Evolutionary conservation across 2,888 invertebrate genomes (phyloP), one percentile per base, ranked within the genome.

Genomic region (Athrips mouffetella): DNA sequence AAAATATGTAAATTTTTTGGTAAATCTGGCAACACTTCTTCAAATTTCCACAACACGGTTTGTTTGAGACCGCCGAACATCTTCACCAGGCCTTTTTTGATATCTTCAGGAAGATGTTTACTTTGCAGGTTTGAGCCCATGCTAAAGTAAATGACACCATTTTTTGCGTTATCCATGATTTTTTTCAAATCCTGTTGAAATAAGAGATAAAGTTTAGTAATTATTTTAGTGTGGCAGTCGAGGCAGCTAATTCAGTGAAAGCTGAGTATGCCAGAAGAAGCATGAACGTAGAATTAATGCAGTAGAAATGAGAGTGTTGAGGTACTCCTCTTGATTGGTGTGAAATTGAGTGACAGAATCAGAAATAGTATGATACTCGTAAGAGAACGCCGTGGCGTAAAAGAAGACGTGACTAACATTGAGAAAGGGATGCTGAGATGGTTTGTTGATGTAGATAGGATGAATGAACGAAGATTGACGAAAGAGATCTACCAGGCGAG

Each of bases 31-130:
- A 80, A 50, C 2, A 67, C 61, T 10, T 62, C 68, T 50, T 83
- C 84, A 27, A 74, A 77, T 51, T 83, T 83, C 84, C 84, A 84
- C 16, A 84, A 63, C 0, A 84, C 70, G 0, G 72, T 76, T 47
- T 80, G 73, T 39, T 81, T 73, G 2, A 83, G 54, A 45, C 64
- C 59, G 0, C 69, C 62, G 39, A 82, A 77, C 44, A 74, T 52
- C 15, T 70, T 58, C 2, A 83, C 48, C 0, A 84, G 55, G 1
- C 58, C 65, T 1, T 52, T 52, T 1, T 65, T 67, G 39, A 81
- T 44, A 8, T 61, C 27, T 0, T 59, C 62, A 0, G 80, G 72
- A 50, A 80, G 60, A n/a, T 70, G 61, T 37, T 60, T 60, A 16
- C 75, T 71, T 51, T 68, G 67, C 44, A 71, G 60, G 49, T 72